Conservation (phyloP, 2,888 invertebrate genomes). For the Xestia c-nigrum region DNA sequence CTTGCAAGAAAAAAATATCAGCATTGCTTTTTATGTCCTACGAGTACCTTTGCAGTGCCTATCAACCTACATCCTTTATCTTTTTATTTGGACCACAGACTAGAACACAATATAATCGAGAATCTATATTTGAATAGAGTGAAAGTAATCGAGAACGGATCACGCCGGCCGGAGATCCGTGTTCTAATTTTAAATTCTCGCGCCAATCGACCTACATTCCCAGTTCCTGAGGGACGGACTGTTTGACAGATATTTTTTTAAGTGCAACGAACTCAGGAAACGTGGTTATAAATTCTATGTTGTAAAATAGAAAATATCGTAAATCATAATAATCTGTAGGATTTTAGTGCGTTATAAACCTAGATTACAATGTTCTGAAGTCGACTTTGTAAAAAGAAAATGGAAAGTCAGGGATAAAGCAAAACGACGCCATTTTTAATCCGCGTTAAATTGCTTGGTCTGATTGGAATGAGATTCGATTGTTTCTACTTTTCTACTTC, state of each 20-base stretch:
- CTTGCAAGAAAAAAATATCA: neutral
- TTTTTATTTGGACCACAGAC: constrained; percentile 20
- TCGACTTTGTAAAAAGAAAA: constrained; percentile 18
- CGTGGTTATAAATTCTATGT: constrained; percentile 25
- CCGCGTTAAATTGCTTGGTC: constrained; percentile 1
- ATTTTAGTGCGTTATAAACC: constrained; percentile 34
- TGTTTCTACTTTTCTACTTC: neutral
- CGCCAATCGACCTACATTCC: constrained; percentile 76
- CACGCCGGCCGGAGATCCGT: constrained; percentile 61
- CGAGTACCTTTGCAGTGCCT: neutral
- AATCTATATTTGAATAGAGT: constrained; percentile 58
- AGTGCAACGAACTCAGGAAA: constrained; percentile 54
- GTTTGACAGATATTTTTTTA: constrained; percentile 52
- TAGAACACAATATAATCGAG: constrained; percentile 29
- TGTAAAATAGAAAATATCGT: constrained; percentile 24
- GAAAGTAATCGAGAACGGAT: constrained; percentile 66
- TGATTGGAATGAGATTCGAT: constrained; percentile 11
- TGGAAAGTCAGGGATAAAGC: neutral
- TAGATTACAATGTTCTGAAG: constrained; percentile 28
- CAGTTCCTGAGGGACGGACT: constrained; percentile 60
- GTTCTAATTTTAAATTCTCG: constrained; percentile 75
- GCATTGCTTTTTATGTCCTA: neutral
- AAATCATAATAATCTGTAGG: constrained; percentile 28
- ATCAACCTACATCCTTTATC: neutral
- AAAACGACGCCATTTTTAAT: constrained; percentile 13